Percentiles rank a stretch among this genome's conserved stretches.
These are phyloP conservation scores for Palloptera scutellata DNA, from an alignment of 2,888 invertebrate genomes.

Conservation along the genomic window DNA sequence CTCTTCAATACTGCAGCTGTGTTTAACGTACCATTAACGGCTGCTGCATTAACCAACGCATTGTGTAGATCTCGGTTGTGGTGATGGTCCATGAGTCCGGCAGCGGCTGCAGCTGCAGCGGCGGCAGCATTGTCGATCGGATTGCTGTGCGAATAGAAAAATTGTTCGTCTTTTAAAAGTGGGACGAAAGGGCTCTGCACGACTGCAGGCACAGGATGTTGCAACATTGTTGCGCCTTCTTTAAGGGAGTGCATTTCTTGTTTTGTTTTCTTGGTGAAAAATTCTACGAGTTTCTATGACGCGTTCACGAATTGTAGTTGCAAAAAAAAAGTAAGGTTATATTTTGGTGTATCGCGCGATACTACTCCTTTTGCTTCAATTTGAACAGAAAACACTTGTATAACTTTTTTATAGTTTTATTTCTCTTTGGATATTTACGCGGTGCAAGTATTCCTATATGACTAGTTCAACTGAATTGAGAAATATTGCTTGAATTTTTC, in stretches of 20 bases:
- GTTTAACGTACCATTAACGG: constrained; percentile 61
- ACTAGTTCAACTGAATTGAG: not conserved
- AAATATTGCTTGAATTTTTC: constrained; percentile 9
- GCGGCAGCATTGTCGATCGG: constrained; percentile 66
- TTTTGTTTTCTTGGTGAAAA: constrained; percentile 52
- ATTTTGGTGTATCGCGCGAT: constrained; percentile 11
- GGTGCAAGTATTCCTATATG: too few relatives aligned
- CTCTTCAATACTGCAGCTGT: constrained; percentile 56
- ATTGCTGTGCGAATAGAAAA: constrained; percentile 66
- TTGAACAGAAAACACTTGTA: not conserved
- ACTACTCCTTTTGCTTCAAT: not conserved
- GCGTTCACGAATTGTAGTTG: not conserved
- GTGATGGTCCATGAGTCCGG: constrained; percentile 60
- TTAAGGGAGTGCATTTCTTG: constrained; percentile 55
- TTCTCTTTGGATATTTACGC: too few relatives aligned
- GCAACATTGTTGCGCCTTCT: constrained; percentile 57
- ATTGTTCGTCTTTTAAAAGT: constrained; percentile 46
- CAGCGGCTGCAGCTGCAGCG: constrained; percentile 58
- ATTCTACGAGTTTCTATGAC: too few relatives aligned
- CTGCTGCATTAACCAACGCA: constrained; percentile 64
- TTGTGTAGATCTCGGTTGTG: constrained; percentile 62
- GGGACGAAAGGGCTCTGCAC: constrained; percentile 40
- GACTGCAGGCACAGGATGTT: constrained; percentile 45
- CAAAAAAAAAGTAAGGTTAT: constrained; percentile 27
- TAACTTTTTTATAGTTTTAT: too few relatives aligned